Evolutionary conservation across 2,113 vertebrate genomes (phyloP), one percentile per base, ranked within the genome.

Genomic region (Columbina picui): DNA sequence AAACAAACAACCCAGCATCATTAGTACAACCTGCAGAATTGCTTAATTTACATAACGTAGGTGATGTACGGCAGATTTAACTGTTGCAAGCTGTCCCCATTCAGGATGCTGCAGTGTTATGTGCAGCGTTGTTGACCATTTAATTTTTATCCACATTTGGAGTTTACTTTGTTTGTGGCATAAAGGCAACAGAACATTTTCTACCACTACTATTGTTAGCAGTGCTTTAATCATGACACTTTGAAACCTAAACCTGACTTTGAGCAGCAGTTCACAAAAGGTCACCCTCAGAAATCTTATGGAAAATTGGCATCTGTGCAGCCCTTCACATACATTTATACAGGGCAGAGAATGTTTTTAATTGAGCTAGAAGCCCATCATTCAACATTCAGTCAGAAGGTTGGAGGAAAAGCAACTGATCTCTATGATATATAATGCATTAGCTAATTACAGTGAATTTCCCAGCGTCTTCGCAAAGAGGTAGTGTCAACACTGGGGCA

Each of bases 171-270:
- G 45, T 68, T 85, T 80, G 75, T 34, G 29, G 55, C 55, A 60
- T 30, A 90, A 87, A 87, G 50, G 70, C 50, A 93, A 68, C 45
- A 93, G 65, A 89, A 83, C 50, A 63, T 89, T 88, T 94, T 82
- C 74, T 65, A 45, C 64, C 41, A 70, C 32, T 70, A 41, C 68
- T 81, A 75, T 59, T 90, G 82, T 77, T 83, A 96, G 64, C 47
- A 77, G 71, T 25, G 70, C 84, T 94, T 91, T 68, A 60, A 88
- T 76, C 12, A 1, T 18, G 34, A n/a, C 16, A 56, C 67, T 69
- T 68, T 76, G 87, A 88, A 95, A 93, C 65, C 67, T 36, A 95
- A 91, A 65, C 53, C 70, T 73, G 70, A 69, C 71, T 80, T 73
- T 0, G 5, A 77, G 47, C 60, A 77, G 47, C 60, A 89, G 76